Percentiles rank a stretch among this genome's conserved stretches.
Conservation (phyloP, 1,140 invertebrate species). For the Copidosoma floridanum region DNA sequence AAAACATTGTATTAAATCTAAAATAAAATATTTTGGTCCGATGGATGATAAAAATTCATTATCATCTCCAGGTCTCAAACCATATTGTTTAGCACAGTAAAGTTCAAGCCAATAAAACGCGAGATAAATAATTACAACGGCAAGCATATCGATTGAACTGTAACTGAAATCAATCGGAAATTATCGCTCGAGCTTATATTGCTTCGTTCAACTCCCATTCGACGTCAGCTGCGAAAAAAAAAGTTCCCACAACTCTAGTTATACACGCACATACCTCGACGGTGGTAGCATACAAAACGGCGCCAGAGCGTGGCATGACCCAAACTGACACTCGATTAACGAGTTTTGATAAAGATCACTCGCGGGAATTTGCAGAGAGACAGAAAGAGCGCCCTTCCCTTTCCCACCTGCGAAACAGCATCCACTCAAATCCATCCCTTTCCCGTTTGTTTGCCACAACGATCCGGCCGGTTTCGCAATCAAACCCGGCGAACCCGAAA, state of each 20-base stretch:
- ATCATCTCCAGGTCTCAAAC: too few species aligned
- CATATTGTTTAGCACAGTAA: too few species aligned
- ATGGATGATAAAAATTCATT: too few species aligned
- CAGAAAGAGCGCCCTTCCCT: background rate
- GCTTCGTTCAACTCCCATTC: too few species aligned
- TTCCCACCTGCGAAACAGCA: background rate
- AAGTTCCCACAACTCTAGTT: too few species aligned
- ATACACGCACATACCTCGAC: too few species aligned
- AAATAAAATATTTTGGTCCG: too few species aligned
- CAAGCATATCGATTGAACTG: too few species aligned
- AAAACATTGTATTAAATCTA: too few species aligned
- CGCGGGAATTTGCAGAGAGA: constrained; percentile 12
- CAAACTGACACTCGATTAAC: constrained; percentile 22
- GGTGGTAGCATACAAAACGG: too few species aligned
- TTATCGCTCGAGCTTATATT: constrained; percentile 5
- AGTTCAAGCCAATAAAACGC: too few species aligned
- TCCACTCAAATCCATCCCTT: background rate
- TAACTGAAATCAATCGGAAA: constrained; percentile 18
- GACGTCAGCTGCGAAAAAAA: constrained; percentile 8
- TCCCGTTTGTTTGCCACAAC: constrained; percentile 1
- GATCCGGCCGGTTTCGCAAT: constrained; percentile 21
- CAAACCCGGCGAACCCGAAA: background rate
- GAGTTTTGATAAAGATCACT: constrained; percentile 26
- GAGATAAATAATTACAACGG: too few species aligned
- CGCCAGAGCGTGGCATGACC: background rate